Evolutionary conservation across 1,140 invertebrate genomes (phyloP).

Genomic region (Condylostylus longicornis): DNA sequence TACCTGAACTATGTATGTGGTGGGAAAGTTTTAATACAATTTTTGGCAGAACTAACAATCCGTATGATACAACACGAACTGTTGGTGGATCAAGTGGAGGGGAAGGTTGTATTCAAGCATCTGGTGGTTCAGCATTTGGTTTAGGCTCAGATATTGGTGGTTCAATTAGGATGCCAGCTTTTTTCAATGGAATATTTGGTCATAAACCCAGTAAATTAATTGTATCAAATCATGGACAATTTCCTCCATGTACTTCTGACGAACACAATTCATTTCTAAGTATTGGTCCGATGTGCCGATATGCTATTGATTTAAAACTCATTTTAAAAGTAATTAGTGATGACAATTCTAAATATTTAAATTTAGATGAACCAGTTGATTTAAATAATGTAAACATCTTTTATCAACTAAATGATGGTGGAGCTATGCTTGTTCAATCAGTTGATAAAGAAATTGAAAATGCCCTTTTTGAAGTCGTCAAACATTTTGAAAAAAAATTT

Average conservation of each 20-base stretch:
- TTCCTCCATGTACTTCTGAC: constrained; percentile 36
- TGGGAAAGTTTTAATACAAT: constrained; percentile 81
- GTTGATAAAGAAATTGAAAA: constrained; percentile 60
- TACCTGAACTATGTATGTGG: constrained; percentile 79
- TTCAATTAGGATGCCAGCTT: constrained; percentile 66
- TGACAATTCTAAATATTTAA: constrained; percentile 45
- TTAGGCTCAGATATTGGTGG: constrained; percentile 75
- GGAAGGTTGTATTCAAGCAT: constrained; percentile 50
- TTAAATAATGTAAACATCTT: constrained; percentile 53
- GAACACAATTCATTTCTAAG: constrained; percentile 45
- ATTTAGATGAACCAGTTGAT: constrained; percentile 52
- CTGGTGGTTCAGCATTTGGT: constrained; percentile 62
- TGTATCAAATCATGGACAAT: constrained; percentile 41
- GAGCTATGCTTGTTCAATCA: constrained; percentile 50
- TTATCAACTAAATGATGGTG: constrained; percentile 73
- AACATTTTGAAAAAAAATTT: constrained; percentile 44
- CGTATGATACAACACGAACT: constrained; percentile 63
- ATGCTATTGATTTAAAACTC: constrained; percentile 62
- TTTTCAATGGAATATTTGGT: constrained; percentile 75
- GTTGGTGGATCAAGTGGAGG: constrained; percentile 66
- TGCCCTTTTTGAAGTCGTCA: constrained; percentile 47
- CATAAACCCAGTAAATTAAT: constrained; percentile 58
- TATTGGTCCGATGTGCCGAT: constrained; percentile 68
- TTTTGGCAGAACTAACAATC: constrained; percentile 75
- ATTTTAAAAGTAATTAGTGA: constrained; percentile 55